Evolutionary conservation across 2,888 invertebrate genomes (phyloP).

Genomic region (Acrobasis consociella): DNA sequence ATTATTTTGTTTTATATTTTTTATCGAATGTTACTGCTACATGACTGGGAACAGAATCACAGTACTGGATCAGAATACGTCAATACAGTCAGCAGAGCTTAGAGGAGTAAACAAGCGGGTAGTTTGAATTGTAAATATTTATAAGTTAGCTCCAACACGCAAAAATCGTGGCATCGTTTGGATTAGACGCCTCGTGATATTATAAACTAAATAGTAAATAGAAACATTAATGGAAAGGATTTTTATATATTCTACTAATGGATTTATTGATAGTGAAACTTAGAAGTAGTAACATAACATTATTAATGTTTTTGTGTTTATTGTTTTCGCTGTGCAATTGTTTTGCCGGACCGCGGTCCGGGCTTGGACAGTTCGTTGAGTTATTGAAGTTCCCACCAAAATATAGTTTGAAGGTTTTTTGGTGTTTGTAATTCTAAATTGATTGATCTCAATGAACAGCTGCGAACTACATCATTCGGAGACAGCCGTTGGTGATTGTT

Average conservation of each 20-base stretch:
- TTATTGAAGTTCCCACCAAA: conserved; percentile 54
- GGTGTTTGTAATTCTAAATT: conserved; percentile 61
- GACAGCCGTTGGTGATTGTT: conserved; percentile 72
- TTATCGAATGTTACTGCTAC: conserved; percentile 67
- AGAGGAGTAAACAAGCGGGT: conserved; percentile 71
- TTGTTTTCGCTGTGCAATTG: conserved; percentile 81
- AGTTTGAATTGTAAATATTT: conserved; percentile 78
- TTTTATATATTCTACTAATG: conserved; percentile 82
- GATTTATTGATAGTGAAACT: conserved; percentile 79
- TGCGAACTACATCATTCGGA: conserved; percentile 68
- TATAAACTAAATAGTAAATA: conserved; percentile 80
- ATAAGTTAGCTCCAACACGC: conserved; percentile 67
- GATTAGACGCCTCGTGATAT: conserved; percentile 80
- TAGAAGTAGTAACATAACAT: conserved; percentile 70
- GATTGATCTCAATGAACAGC: conserved; percentile 76
- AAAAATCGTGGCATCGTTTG: conserved; percentile 73
- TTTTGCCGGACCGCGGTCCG: conserved; percentile 50
- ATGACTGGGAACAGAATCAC: conserved; percentile 26
- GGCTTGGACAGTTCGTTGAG: conserved; percentile 43
- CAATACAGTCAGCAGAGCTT: conserved; percentile 67
- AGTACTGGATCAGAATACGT: conserved; percentile 44
- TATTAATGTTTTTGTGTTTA: conserved; percentile 71
- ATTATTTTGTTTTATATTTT: conserved; percentile 76
- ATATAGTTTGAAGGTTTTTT: conserved; percentile 52
- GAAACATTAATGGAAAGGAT: conserved; percentile 81